Evolutionary conservation across 2,888 invertebrate genomes (phyloP), one percentile per base, ranked within the genome.

Genomic region (Hedya salicella): DNA sequence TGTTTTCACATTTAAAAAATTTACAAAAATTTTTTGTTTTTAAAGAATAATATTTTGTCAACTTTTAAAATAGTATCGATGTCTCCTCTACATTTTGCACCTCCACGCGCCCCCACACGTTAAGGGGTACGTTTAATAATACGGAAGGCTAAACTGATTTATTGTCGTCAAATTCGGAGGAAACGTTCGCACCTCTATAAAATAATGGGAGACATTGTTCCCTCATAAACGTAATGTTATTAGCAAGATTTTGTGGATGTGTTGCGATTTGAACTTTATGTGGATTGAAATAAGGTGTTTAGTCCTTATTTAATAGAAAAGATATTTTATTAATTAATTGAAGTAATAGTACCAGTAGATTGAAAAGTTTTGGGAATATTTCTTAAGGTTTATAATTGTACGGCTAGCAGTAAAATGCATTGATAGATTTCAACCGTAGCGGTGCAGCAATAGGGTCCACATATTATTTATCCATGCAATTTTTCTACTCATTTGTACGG

Each of bases 61-160:
- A n/a, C 36, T 25, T n/a, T 8, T 1, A 36, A 16, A 40, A 42
- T 13, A 16, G 3, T 1, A 13, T n/a, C 13, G 21, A 54, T 46
- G 11, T 40, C 65, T 30, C 8, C 46, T 66, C 53, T 30, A 60
- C 8, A 9, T 19, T 32, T 66, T 16, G 8, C 46, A 32, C 14
- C 13, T 56, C 19, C 11, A 16, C n/a, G 30, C 4, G 16, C 21
- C 40, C 49, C 54, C 61, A 49, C 66, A 66, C 54, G 66, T 54
- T 66, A 76, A 75, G 77, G 76, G 72, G 73, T 76, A 74, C 79
- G 75, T 78, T 81, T 83, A 80, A 84, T 86, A 82, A 79, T 73
- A 77, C 77, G 75, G 78, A 78, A 77, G 79, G 73, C 79, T 79
- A 78, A 83, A 80, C 82, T 84, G 86, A 86, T 85, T 84, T 82